A percentile compares a stretch with the other conserved stretches of the same genome.
Conservation (phyloP, 2,888 invertebrate genomes). For the Vandiemenella viatica region DNA sequence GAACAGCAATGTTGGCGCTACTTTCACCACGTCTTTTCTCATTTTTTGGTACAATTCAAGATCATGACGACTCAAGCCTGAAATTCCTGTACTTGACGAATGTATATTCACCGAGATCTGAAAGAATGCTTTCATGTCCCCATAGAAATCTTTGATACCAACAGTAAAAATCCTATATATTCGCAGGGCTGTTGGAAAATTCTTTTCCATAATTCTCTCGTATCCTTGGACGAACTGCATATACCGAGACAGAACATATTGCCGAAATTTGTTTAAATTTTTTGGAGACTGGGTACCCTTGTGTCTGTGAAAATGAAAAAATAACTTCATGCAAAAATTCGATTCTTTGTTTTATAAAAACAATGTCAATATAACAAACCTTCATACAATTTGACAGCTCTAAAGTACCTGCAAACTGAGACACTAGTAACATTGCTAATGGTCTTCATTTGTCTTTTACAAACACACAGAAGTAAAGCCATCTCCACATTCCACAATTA, state of each 20-base stretch:
- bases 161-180: conserved; percentile 61
- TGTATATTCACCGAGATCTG: conserved; percentile 26
- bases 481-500: no score
- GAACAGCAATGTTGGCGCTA: conserved; percentile 63
- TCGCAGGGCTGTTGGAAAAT: conserved; percentile 61
- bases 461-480: no score
- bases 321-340: no score
- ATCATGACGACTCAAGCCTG: conserved; percentile 45
- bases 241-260: conserved; percentile 39
- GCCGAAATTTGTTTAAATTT: conserved; percentile 19
- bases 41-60: conserved; percentile 61
- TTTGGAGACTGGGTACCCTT: no score
- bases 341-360: no score
- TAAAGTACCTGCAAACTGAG: no score
- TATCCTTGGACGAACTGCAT: conserved; percentile 59
- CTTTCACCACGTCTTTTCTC: conserved; percentile 66
- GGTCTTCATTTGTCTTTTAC: no score
- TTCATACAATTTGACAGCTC: no score
- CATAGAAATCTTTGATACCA: conserved; percentile 57
- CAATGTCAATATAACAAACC: no score
- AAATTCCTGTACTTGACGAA: conserved; percentile 29
- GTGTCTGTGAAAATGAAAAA: no score
- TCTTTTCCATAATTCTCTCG: conserved; percentile 51
- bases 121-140: conserved; percentile 54
- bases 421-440: no score